phyloP scores from a whole-genome alignment of 2,888 invertebrate genomes.

The Quadroppia sp. region DNA sequence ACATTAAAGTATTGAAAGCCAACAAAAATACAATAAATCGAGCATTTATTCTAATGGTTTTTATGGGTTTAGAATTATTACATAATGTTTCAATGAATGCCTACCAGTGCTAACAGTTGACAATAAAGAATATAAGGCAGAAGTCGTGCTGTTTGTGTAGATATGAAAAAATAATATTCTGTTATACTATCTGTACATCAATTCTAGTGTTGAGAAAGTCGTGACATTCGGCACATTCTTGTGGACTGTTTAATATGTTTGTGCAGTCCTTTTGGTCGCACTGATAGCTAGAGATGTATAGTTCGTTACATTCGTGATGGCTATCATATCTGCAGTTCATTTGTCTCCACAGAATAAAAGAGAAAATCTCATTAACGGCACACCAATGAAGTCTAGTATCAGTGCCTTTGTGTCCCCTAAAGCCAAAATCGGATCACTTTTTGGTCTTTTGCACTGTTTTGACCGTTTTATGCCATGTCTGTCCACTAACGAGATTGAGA shows the following conservation, averaged over 20 bases:
- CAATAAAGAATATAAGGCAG: background rate
- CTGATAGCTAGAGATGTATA: slow-evolving; percentile 10
- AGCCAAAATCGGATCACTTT: slow-evolving; percentile 14
- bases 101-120: background rate
- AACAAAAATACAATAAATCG: too few species aligned
- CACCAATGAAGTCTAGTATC: slow-evolving; percentile 13
- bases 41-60: too few species aligned
- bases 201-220: background rate
- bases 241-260: slow-evolving; percentile 30
- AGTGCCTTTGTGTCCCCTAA: slow-evolving; percentile 31
- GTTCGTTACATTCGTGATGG: slow-evolving; percentile 35
- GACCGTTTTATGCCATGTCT: slow-evolving; percentile 23
- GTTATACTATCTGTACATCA: slow-evolving; percentile 6
- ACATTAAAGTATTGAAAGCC: too few species aligned
- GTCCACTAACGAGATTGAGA: slow-evolving; percentile 27
- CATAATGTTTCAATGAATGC: background rate
- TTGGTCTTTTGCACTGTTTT: slow-evolving; percentile 31
- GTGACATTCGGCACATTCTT: slow-evolving; percentile 24
- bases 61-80: too few species aligned
- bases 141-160: background rate
- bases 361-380: slow-evolving; percentile 34
- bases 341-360: slow-evolving; percentile 37
- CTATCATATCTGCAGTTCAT: slow-evolving; percentile 25
- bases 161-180: slow-evolving; percentile 17
- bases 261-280: slow-evolving; percentile 27